Conservation (phyloP, 2,113 vertebrate genomes). For the Todiramphus saurophagus region DNA sequence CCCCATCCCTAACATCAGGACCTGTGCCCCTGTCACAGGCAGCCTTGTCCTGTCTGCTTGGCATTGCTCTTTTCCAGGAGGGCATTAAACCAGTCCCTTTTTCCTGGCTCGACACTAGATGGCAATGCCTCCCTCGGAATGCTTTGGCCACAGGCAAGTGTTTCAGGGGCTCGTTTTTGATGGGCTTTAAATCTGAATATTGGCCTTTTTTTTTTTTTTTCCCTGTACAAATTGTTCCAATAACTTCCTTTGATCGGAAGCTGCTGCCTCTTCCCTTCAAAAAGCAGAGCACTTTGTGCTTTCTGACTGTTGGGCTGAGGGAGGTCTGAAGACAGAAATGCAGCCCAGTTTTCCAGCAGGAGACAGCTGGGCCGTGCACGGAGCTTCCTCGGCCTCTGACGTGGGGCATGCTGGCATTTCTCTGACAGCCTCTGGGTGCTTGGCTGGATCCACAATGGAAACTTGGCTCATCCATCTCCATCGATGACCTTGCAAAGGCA, state of each 20-base stretch:
- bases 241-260: background rate
- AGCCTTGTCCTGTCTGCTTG: background rate
- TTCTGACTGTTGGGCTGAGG: background rate
- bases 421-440: background rate
- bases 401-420: rapidly evolving
- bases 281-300: background rate
- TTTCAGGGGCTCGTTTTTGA: background rate
- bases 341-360: background rate
- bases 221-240: background rate
- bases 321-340: background rate
- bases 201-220: no score
- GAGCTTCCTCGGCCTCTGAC: background rate
- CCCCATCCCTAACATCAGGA: no score
- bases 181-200: background rate
- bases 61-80: background rate
- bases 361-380: background rate
- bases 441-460: background rate
- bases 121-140: conserved; percentile 20
- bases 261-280: background rate
- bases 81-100: background rate
- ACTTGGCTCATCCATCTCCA: background rate
- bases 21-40: background rate
- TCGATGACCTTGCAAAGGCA: background rate
- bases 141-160: background rate
- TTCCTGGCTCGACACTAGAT: conserved; percentile 10